Conservation (phyloP, 2,888 invertebrate species). For the Theretra japonica region DNA sequence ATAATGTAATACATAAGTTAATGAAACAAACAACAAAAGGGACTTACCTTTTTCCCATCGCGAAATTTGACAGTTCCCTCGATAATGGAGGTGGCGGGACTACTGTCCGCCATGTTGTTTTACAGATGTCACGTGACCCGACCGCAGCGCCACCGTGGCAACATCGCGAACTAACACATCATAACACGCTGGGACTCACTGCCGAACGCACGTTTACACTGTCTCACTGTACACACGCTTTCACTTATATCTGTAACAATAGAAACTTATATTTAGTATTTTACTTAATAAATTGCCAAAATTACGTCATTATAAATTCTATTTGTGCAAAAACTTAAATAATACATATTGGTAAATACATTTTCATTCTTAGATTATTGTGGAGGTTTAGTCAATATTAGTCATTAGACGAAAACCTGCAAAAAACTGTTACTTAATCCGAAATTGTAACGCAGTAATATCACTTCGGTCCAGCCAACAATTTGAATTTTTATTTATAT, state of each 20-base stretch:
- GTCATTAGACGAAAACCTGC: too few relatives aligned
- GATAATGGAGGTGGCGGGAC: slow-evolving; percentile 90
- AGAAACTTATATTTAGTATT: background rate
- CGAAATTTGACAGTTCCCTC: slow-evolving; percentile 96
- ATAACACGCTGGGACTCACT: slow-evolving; percentile 40
- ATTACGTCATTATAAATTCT: too few relatives aligned
- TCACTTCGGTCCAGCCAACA: too few relatives aligned
- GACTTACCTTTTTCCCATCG: slow-evolving; percentile 93
- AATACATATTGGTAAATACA: too few relatives aligned
- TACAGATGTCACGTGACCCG: slow-evolving; percentile 71
- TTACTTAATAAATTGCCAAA: too few relatives aligned
- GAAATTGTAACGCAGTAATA: too few relatives aligned
- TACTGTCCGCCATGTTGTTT: slow-evolving; percentile 75
- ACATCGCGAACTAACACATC: slow-evolving; percentile 72
- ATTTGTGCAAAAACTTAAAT: too few relatives aligned
- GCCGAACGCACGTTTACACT: slow-evolving; percentile 45
- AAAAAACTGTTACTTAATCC: too few relatives aligned
- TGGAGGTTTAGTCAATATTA: too few relatives aligned
- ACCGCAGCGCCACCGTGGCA: slow-evolving; percentile 69
- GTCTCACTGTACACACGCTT: slow-evolving; percentile 44
- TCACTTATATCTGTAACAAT: slow-evolving; percentile 42
- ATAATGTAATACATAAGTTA: background rate
- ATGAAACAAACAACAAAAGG: too few relatives aligned
- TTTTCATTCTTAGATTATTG: too few relatives aligned
- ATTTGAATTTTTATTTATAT: too few relatives aligned